phyloP scores from a whole-genome alignment of 1,140 invertebrate genomes.

The Drosophila fuyamai region DNA sequence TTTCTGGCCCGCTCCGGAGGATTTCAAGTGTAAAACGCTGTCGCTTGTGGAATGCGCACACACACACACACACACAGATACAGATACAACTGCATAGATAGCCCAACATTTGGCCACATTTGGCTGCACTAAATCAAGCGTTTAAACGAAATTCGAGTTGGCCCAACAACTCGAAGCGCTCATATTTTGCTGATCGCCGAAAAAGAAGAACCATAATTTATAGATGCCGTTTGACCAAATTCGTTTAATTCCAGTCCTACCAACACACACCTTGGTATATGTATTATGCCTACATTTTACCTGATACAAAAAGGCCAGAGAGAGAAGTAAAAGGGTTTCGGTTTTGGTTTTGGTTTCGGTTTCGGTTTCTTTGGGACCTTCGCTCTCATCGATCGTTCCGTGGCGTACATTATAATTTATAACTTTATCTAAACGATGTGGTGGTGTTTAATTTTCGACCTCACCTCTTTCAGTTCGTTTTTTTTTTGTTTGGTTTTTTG shows the following conservation, averaged over 20 bases:
- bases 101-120: slow-evolving; percentile 69
- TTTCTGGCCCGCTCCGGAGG: slow-evolving; percentile 31
- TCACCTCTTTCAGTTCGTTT: slow-evolving; percentile 77
- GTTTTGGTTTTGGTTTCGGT: slow-evolving; percentile 20
- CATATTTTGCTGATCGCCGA: slow-evolving; percentile 43
- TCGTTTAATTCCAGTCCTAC: slow-evolving; percentile 73
- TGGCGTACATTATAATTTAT: slow-evolving; percentile 81
- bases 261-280: slow-evolving; percentile 27
- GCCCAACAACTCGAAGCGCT: slow-evolving; percentile 11
- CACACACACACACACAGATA: slow-evolving; percentile 19
- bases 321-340: slow-evolving; percentile 53
- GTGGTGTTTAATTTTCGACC: slow-evolving; percentile 83
- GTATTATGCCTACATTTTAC: slow-evolving; percentile 2
- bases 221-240: slow-evolving; percentile 83
- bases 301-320: slow-evolving; percentile 11
- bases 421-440: slow-evolving; percentile 84
- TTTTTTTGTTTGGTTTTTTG: slow-evolving; percentile 25
- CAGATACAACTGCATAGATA: slow-evolving; percentile 34
- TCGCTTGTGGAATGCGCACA: slow-evolving; percentile 76
- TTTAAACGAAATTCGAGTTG: slow-evolving; percentile 79
- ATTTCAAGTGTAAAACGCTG: slow-evolving; percentile 80
- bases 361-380: slow-evolving; percentile 39
- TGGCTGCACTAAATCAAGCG: slow-evolving; percentile 79
- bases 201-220: slow-evolving; percentile 73
- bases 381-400: slow-evolving; percentile 70